Evolutionary conservation across 1,140 invertebrate species (phyloP).

Genomic region (Aphaenogaster ashmeadi): DNA sequence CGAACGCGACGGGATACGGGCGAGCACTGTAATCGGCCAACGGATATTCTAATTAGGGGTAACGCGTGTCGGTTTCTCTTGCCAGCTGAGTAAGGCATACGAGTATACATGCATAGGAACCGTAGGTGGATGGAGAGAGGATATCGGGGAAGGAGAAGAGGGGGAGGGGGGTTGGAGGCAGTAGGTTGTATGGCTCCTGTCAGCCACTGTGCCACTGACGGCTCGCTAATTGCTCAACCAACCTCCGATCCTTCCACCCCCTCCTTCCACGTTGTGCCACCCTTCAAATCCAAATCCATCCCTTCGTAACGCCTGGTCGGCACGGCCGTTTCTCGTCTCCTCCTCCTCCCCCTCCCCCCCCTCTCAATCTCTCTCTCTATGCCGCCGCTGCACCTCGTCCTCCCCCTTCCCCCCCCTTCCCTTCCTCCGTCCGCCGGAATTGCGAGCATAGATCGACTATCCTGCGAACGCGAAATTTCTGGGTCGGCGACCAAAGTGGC

Average conservation of each 20-base stretch:
- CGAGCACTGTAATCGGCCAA: slow-evolving; percentile 72
- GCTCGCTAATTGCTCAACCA: slow-evolving; percentile 87
- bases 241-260: slow-evolving; percentile 74
- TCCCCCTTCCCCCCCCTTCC: background rate
- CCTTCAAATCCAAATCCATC: slow-evolving; percentile 86
- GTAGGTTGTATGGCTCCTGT: slow-evolving; percentile 83
- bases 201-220: slow-evolving; percentile 87
- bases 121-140: slow-evolving; percentile 40
- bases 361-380: background rate
- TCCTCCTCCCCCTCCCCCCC: slow-evolving; percentile 10
- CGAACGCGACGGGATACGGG: slow-evolving; percentile 16
- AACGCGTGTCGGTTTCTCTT: slow-evolving; percentile 76
- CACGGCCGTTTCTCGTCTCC: slow-evolving; percentile 64
- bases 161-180: slow-evolving; percentile 60
- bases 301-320: slow-evolving; percentile 78
- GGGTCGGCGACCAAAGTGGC: slow-evolving; percentile 70
- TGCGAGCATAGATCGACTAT: slow-evolving; percentile 73
- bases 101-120: slow-evolving; percentile 53
- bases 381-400: background rate
- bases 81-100: slow-evolving; percentile 84
- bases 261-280: slow-evolving; percentile 76
- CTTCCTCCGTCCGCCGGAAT: slow-evolving; percentile 74
- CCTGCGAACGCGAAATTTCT: slow-evolving; percentile 73
- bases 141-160: slow-evolving; percentile 50
- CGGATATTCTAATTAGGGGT: slow-evolving; percentile 86